These are phyloP conservation scores for Tachystola acroxantha DNA, from an alignment of 2,888 invertebrate genomes.

Conservation along the genomic window DNA sequence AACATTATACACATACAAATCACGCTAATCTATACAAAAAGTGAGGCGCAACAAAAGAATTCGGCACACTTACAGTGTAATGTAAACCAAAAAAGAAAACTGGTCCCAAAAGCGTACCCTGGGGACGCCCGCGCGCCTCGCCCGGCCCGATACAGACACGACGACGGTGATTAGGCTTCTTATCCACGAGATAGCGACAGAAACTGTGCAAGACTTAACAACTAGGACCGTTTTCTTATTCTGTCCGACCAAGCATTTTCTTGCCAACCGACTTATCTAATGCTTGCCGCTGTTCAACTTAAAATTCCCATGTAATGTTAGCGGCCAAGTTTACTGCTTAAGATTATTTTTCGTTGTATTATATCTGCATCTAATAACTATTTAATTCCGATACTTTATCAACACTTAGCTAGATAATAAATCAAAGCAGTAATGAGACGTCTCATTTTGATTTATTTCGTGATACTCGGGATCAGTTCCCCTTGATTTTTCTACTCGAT, in stretches of 20 bases:
- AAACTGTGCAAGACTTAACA: slow-evolving; percentile 78
- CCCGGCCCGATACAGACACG: slow-evolving; percentile 73
- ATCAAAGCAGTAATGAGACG: slow-evolving; percentile 56
- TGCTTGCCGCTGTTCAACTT: slow-evolving; percentile 49
- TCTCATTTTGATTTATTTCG: slow-evolving; percentile 70
- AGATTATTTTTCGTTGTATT: slow-evolving; percentile 36
- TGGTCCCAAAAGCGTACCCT: slow-evolving; percentile 74
- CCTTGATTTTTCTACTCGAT: slow-evolving; percentile 73
- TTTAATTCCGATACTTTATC: neutral
- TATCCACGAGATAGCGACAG: slow-evolving; percentile 77
- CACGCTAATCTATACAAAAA: slow-evolving; percentile 63
- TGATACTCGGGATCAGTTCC: slow-evolving; percentile 34
- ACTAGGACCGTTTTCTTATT: slow-evolving; percentile 77
- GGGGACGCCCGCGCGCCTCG: slow-evolving; percentile 66
- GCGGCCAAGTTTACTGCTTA: slow-evolving; percentile 50
- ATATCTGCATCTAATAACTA: neutral
- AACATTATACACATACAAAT: slow-evolving; percentile 35
- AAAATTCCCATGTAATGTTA: slow-evolving; percentile 66
- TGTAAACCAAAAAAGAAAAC: slow-evolving; percentile 77
- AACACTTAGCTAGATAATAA: slow-evolving; percentile 11
- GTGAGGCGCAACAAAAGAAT: slow-evolving; percentile 68
- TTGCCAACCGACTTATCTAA: slow-evolving; percentile 71
- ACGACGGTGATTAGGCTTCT: slow-evolving; percentile 78
- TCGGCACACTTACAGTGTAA: slow-evolving; percentile 75
- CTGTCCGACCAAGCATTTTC: slow-evolving; percentile 71